phyloP scores from a whole-genome alignment of 2,797 vertebrate genomes.

The Centropyge bicolor region DNA sequence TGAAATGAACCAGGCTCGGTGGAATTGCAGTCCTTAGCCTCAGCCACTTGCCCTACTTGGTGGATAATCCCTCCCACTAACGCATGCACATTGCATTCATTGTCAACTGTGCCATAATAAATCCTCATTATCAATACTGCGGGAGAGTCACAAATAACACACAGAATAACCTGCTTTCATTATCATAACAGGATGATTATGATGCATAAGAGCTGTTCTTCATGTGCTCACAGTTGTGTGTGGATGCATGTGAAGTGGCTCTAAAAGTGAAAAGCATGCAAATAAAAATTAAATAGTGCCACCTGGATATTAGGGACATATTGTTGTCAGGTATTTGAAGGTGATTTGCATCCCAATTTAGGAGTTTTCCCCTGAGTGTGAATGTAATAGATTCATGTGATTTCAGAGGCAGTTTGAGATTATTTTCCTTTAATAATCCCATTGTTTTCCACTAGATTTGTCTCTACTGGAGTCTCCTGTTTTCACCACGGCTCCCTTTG shows the following conservation, averaged over 20 bases:
- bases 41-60: conserved; percentile 87
- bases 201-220: conserved; percentile 5
- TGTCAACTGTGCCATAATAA: conserved; percentile 80
- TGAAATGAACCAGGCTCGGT: conserved; percentile 88
- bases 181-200: conserved; percentile 16
- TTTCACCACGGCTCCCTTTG: not conserved
- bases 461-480: conserved; percentile 1
- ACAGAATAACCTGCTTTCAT: conserved; percentile 15
- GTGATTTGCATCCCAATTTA: conserved; percentile 9
- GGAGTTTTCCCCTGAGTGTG: not conserved
- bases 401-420: conserved; percentile 32
- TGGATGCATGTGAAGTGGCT: conserved; percentile 20
- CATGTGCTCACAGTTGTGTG: conserved; percentile 17
- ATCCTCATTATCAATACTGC: conserved; percentile 78
- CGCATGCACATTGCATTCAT: conserved; percentile 85
- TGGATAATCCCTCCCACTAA: conserved; percentile 87
- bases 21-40: conserved; percentile 86
- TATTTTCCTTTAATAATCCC: conserved; percentile 16
- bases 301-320: conserved; percentile 29
- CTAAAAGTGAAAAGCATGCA: conserved; percentile 38
- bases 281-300: conserved; percentile 29
- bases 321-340: conserved; percentile 19
- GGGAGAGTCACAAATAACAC: conserved; percentile 55
- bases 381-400: conserved; percentile 15
- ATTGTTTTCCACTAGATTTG: conserved; percentile 4